phyloP scores from a whole-genome alignment of 1,140 invertebrate species.

The Trinorchestia longiramus region DNA sequence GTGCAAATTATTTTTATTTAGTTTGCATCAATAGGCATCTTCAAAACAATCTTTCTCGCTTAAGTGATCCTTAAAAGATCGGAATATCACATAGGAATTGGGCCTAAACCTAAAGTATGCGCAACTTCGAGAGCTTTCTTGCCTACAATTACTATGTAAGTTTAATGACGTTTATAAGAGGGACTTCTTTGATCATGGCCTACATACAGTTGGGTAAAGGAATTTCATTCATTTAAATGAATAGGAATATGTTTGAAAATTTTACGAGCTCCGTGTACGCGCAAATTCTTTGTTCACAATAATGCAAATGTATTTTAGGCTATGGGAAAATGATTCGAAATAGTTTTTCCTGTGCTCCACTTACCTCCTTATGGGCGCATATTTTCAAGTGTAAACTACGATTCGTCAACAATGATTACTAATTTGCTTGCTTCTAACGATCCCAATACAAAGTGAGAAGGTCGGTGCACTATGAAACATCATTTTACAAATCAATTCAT shows the following conservation, averaged over 20 bases:
- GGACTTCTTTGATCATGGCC: neutral
- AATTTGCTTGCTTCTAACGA: neutral
- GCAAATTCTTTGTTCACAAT: neutral
- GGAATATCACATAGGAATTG: conserved; percentile 50
- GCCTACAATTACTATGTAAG: neutral
- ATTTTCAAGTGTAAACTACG: neutral
- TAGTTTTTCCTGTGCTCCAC: neutral
- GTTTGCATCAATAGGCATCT: conserved; percentile 49
- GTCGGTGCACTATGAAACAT: neutral
- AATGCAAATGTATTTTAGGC: neutral
- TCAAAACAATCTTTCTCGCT: conserved; percentile 53
- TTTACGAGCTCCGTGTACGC: neutral
- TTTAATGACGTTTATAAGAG: neutral
- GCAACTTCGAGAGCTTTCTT: neutral
- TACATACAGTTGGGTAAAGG: neutral
- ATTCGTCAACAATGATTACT: neutral
- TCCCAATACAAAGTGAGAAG: neutral
- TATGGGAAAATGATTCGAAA: neutral
- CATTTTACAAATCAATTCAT: neutral
- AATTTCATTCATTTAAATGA: neutral
- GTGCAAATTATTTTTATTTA: conserved; percentile 54
- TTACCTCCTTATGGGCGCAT: neutral
- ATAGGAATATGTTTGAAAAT: neutral
- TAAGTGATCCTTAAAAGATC: conserved; percentile 42
- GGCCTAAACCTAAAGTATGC: conserved; percentile 50